A percentile compares a stretch with the other conserved stretches of the same genome.
Evolutionary conservation across 2,113 vertebrate genomes (phyloP).

Genomic region (Eupsittula cactorum): DNA sequence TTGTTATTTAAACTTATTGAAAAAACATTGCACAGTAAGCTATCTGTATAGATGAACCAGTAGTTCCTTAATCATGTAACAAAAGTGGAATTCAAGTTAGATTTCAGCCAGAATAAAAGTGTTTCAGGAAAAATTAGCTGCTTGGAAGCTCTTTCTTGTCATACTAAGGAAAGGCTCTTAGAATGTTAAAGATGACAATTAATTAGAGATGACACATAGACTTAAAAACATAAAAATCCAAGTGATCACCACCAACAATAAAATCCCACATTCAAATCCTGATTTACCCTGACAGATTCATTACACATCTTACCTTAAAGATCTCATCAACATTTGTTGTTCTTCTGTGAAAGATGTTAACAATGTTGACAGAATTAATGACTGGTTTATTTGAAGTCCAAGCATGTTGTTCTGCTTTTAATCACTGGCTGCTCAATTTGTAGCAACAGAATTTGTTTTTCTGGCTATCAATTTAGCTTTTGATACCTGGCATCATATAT

Average conservation of each 20-base stretch:
- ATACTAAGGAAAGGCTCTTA: neutral
- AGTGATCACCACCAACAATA: neutral
- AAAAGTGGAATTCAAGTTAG: neutral
- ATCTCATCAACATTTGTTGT: conserved; percentile 22
- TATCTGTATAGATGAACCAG: neutral
- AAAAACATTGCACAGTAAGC: neutral
- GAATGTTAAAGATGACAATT: neutral
- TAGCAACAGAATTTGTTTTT: neutral
- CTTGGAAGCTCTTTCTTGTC: neutral
- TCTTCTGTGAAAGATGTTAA: conserved; percentile 16
- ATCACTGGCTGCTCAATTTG: neutral
- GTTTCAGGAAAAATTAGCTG: neutral
- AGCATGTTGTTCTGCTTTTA: neutral
- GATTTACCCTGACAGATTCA: neutral
- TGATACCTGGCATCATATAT: neutral
- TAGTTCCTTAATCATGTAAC: neutral
- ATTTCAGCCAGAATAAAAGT: neutral
- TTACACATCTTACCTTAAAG: conserved; percentile 54
- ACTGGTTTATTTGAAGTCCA: neutral
- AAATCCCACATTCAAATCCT: neutral
- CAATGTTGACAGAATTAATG: conserved; percentile 5
- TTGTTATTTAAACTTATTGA: neutral
- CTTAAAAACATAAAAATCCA: neutral
- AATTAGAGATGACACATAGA: neutral
- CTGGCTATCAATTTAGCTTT: neutral